A percentile compares a stretch with the other conserved stretches of the same genome.
Conservation (phyloP, 1,140 invertebrate genomes). For the Listronotus bonariensis region DNA sequence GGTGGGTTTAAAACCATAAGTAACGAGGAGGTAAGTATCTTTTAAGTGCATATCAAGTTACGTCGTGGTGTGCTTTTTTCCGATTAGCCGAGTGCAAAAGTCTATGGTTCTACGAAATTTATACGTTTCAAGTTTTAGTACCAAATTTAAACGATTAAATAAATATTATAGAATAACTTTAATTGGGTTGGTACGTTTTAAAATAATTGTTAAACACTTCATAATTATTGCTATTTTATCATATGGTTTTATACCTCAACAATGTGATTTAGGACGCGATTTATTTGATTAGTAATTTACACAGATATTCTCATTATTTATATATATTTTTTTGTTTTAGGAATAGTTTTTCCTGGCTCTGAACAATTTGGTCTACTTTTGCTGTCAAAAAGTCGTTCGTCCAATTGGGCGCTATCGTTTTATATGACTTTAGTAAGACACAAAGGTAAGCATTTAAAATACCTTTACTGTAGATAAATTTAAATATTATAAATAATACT, state of each 20-base stretch:
- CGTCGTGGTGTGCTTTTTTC: slow-evolving; percentile 11
- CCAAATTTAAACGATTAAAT: not conserved
- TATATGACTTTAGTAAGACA: slow-evolving; percentile 83
- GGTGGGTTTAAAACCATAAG: slow-evolving; percentile 12
- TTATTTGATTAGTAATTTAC: too few species aligned
- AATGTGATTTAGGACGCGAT: too few species aligned
- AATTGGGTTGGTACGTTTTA: too few species aligned
- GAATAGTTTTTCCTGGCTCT: not conserved
- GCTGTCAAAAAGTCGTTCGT: slow-evolving; percentile 56
- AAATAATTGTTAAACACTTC: too few species aligned
- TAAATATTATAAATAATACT: slow-evolving; percentile 16
- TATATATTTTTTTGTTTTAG: slow-evolving; percentile 17
- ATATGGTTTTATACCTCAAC: too few species aligned
- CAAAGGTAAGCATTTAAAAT: slow-evolving; percentile 62
- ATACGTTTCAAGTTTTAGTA: not conserved
- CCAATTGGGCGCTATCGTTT: slow-evolving; percentile 81
- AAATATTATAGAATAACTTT: too few species aligned
- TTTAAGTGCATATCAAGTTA: slow-evolving; percentile 11
- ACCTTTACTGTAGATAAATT: slow-evolving; percentile 9
- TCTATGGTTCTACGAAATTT: slow-evolving; percentile 6
- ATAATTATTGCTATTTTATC: too few species aligned
- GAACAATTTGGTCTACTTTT: slow-evolving; percentile 16
- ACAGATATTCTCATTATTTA: too few species aligned
- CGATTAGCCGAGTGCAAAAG: not conserved
- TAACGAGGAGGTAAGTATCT: slow-evolving; percentile 28